These are phyloP conservation scores for Fratercula arctica DNA, from an alignment of 2,797 vertebrate species.

Conservation along the genomic window DNA sequence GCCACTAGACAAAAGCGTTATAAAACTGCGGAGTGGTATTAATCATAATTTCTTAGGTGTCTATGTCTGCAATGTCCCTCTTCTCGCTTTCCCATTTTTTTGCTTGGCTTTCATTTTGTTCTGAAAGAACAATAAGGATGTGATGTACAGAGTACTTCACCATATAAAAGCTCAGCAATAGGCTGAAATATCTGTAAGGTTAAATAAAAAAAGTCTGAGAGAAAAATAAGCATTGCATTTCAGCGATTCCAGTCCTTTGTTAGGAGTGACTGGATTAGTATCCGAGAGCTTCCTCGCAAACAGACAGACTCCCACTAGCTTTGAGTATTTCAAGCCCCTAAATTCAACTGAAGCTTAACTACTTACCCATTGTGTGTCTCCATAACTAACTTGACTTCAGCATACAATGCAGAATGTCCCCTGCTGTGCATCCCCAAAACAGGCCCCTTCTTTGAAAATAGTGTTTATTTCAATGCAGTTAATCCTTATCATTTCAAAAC, in stretches of 20 bases:
- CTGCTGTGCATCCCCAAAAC: constrained; percentile 18
- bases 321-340: not conserved
- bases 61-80: not conserved
- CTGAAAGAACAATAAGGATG: not conserved
- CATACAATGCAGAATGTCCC: not conserved
- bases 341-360: not conserved
- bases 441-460: constrained; percentile 22
- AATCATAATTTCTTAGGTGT: constrained; percentile 62
- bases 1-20: constrained; percentile 62
- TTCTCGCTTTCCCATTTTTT: constrained; percentile 22
- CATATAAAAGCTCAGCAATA: not conserved
- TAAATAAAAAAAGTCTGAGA: not conserved
- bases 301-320: not conserved
- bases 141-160: not conserved
- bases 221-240: not conserved
- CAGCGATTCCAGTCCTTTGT: not conserved
- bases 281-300: not conserved
- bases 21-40: constrained; percentile 41
- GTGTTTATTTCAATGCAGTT: not conserved
- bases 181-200: not conserved
- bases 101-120: constrained; percentile 23
- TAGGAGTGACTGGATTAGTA: not conserved
- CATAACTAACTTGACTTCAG: not conserved
- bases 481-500: not conserved
- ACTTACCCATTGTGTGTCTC: not conserved